Conservation (phyloP, 2,797 vertebrate species). For the Anableps anableps region DNA sequence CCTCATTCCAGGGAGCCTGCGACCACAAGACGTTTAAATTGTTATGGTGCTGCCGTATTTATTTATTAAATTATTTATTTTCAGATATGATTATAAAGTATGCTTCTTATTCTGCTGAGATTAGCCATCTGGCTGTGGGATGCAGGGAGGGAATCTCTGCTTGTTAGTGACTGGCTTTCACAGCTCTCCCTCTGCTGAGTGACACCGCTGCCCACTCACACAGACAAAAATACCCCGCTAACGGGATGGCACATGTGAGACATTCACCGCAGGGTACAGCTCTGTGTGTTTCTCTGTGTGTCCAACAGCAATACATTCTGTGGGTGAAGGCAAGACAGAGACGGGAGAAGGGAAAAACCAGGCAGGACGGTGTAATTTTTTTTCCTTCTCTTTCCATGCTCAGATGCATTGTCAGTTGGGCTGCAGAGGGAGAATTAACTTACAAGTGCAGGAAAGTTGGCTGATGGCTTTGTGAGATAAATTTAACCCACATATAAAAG, state of each 20-base stretch:
- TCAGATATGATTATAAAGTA: slow-evolving; percentile 68
- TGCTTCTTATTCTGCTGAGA: slow-evolving; percentile 72
- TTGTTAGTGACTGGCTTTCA: slow-evolving; percentile 79
- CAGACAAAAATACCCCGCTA: slow-evolving; percentile 77
- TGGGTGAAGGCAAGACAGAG: slow-evolving; percentile 59
- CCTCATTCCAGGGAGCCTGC: slow-evolving; percentile 52
- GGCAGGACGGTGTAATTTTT: slow-evolving; percentile 43
- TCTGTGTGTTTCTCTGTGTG: slow-evolving; percentile 51
- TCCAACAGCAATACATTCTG: slow-evolving; percentile 59
- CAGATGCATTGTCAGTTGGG: slow-evolving; percentile 52
- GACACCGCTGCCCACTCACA: slow-evolving; percentile 79
- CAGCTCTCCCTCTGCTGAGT: slow-evolving; percentile 75
- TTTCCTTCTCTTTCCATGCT: slow-evolving; percentile 30
- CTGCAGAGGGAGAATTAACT: slow-evolving; percentile 45
- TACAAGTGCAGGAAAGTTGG: slow-evolving; percentile 55
- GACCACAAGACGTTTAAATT: slow-evolving; percentile 63
- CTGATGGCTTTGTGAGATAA: slow-evolving; percentile 65
- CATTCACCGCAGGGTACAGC: slow-evolving; percentile 65
- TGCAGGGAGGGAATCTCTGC: slow-evolving; percentile 71
- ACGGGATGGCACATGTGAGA: slow-evolving; percentile 78
- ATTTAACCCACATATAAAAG: slow-evolving; percentile 58
- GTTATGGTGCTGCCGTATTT: slow-evolving; percentile 31
- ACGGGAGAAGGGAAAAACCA: slow-evolving; percentile 51
- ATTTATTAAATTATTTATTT: slow-evolving; percentile 5
- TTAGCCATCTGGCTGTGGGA: slow-evolving; percentile 79